These are phyloP conservation scores for Haemorhous mexicanus DNA, from an alignment of 2,113 vertebrate species.

Conservation along the genomic window DNA sequence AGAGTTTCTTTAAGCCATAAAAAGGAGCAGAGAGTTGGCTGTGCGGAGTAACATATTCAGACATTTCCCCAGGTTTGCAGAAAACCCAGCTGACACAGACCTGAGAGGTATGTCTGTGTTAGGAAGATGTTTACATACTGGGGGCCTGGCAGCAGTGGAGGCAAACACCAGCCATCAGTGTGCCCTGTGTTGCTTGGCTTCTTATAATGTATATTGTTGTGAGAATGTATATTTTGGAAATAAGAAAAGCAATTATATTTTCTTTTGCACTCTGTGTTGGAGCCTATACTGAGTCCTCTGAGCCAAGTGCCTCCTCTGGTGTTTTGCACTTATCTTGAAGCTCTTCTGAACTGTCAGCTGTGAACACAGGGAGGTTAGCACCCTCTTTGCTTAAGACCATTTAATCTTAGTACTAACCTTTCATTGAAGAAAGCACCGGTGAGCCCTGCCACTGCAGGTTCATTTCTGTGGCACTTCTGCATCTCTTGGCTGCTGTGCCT, in stretches of 20 bases:
- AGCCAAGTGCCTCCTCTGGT: neutral
- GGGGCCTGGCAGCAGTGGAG: neutral
- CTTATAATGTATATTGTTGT: neutral
- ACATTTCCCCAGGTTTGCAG: neutral
- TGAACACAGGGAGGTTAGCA: constrained; percentile 45
- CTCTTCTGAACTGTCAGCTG: constrained; percentile 42
- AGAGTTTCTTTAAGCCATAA: neutral
- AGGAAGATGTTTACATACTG: neutral
- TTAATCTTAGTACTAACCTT: constrained; percentile 49
- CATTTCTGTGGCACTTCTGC: neutral
- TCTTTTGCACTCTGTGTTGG: neutral
- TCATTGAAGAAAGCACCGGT: neutral
- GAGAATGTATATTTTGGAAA: neutral
- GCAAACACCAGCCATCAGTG: neutral
- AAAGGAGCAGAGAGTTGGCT: neutral
- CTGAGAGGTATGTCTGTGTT: neutral
- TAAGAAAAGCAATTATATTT: neutral
- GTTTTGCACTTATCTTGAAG: constrained; percentile 43
- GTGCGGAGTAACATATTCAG: neutral
- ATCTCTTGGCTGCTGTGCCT: neutral
- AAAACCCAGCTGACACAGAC: neutral
- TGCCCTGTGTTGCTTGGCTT: neutral
- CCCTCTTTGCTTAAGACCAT: constrained; percentile 48
- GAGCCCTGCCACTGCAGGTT: neutral
- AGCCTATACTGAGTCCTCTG: neutral